Evolutionary conservation across 1,140 invertebrate species (phyloP).

Genomic region (Cydia amplana): DNA sequence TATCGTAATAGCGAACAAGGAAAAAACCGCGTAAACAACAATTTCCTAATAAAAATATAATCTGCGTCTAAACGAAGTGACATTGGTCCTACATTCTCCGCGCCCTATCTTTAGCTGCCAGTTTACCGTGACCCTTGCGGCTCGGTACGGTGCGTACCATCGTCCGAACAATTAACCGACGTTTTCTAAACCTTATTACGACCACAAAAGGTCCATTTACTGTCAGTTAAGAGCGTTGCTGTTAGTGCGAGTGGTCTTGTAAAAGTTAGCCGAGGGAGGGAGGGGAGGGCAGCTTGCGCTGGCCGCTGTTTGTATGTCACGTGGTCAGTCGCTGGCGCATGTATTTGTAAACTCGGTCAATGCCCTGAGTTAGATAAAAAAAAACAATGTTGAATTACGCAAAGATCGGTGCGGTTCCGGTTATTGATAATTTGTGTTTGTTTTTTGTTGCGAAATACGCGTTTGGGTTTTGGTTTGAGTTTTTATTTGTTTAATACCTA

Average conservation of each 20-base stretch:
- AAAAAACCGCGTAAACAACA: conserved; percentile 23
- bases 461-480: not conserved
- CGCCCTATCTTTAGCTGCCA: conserved; percentile 46
- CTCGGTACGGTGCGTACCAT: conserved; percentile 25
- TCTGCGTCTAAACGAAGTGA: conserved; percentile 57
- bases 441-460: conserved; percentile 16
- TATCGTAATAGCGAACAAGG: not conserved
- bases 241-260: too few species aligned
- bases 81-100: conserved; percentile 61
- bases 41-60: conserved; percentile 43
- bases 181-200: too few species aligned
- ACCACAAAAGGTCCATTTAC: not conserved
- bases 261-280: conserved; percentile 12
- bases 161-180: not conserved
- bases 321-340: conserved; percentile 72
- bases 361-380: conserved; percentile 76
- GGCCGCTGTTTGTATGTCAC: conserved; percentile 67
- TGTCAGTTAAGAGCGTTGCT: too few species aligned
- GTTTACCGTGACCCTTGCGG: conserved; percentile 28
- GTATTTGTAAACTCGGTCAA: conserved; percentile 77
- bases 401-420: conserved; percentile 62
- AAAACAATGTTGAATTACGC: conserved; percentile 66
- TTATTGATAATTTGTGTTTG: conserved; percentile 41
- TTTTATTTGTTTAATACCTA: not conserved
- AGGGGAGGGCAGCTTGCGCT: conserved; percentile 41